phyloP scores from a whole-genome alignment of 2,888 invertebrate genomes.

The Lycophotia porphyrea region DNA sequence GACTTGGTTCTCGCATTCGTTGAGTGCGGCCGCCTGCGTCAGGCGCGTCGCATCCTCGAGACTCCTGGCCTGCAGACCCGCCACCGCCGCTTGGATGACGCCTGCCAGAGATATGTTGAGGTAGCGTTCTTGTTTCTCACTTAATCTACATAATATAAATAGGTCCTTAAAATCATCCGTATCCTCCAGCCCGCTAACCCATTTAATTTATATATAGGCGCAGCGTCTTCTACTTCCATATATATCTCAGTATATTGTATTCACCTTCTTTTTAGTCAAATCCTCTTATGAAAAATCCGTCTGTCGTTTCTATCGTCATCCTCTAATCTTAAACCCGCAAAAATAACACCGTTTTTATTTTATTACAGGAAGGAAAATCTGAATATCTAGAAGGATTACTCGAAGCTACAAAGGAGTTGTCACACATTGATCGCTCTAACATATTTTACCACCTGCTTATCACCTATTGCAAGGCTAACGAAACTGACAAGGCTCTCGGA shows the following conservation, averaged over 20 bases:
- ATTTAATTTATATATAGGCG: neutral
- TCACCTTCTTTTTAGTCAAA: neutral
- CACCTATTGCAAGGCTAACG: constrained; percentile 93
- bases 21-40: constrained; percentile 94
- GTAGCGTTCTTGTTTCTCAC: constrained; percentile 64
- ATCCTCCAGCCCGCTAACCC: neutral
- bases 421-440: constrained; percentile 93
- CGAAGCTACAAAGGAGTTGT: constrained; percentile 94
- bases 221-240: neutral
- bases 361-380: constrained; percentile 91
- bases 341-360: neutral
- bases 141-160: neutral
- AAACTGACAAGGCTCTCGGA: constrained; percentile 93
- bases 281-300: neutral
- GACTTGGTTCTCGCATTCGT: constrained; percentile 96
- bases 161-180: neutral
- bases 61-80: constrained; percentile 94
- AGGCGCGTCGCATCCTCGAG: constrained; percentile 95
- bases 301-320: neutral
- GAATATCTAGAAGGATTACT: constrained; percentile 94
- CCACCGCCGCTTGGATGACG: constrained; percentile 91
- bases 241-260: neutral
- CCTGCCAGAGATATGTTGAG: constrained; percentile 91
- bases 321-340: neutral
- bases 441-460: constrained; percentile 94